Evolutionary conservation across 2,113 vertebrate genomes (phyloP), one percentile per base, ranked within the genome.

Genomic region (Capra hircus): DNA sequence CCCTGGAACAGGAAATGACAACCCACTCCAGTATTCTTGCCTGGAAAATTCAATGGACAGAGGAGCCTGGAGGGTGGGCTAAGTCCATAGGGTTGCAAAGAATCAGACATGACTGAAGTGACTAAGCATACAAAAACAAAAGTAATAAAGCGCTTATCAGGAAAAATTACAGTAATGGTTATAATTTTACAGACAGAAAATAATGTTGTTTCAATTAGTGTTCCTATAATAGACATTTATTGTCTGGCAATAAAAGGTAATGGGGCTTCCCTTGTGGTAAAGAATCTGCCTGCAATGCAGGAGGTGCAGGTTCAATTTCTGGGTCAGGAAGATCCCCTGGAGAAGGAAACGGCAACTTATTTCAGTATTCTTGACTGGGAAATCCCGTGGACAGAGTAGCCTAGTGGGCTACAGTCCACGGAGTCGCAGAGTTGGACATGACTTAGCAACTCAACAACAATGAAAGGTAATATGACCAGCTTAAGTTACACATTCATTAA

Each of bases 131-230:
- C n/a, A 71, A 21, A 71, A 10, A 71, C 28, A 5, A 67, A 67
- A 71, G 11, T 88, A 78, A 84, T 28, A 91, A 97, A 33, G 50
- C 80, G 15, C 2, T 62, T 27, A 88, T 40, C 1, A 21, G 12
- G 12, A 30, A 28, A 86, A 86, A 50, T n/a, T 43, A 83, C 28
- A 67, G 30, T 48, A 52, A 36, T 83, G 55, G 45, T 90, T 90
- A 40, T 67, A 59, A 91, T 81, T 62, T 88, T 74, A 96, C 13
- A 3, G 11, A 67, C 8, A 82, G 27, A 83, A 89, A 45, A 53
- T 23, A 77, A 77, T 78, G 94, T 95, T 88, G 25, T 83, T 77
- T 89, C 74, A 95, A 80, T 80, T 93, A 91, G 87, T 87, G 25
- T 83, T 67, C 8, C 9, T 85, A 1, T 78, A 90, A 92, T 52